Evolutionary conservation across 2,888 invertebrate genomes (phyloP), one percentile per base, ranked within the genome.

Genomic region (Aleiodes alternator): DNA sequence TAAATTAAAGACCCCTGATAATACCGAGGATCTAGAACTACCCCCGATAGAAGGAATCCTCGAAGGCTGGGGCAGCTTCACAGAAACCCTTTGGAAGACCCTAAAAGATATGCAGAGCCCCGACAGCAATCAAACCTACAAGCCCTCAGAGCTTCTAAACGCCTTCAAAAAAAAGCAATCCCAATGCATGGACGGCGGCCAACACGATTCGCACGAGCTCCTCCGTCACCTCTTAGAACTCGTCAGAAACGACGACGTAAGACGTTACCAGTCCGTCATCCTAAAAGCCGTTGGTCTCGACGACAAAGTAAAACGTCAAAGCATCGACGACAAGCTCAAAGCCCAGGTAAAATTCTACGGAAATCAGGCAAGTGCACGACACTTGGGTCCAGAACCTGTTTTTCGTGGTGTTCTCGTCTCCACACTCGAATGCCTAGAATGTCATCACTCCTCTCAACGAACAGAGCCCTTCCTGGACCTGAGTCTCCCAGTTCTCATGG

Each of bases 131-230:
- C 92, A 93, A 12, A 93, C 94, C 23, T 93, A 92, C 80, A 93
- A 91, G 29, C 95, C 95, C 0, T 89, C 92, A 31, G 92, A 92
- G 84, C 90, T 96, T 64, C 91, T 95, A 38, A 91, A 91, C 0
- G 92, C 92, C 76, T 90, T 95, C 29, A 93, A 93, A 75, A 91
- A 90, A 80, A 94, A 94, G 82, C 91, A 94, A 86, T 95, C 96
- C 0, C 95, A 97, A 87, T 98, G 98, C 89, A 95, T 95, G 70
- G 97, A 97, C 9, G 97, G 96, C 2, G 96, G 97, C 83, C 98
- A 99, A 86, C 99, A 99, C 86, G 99, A 99, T 88, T 94, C 98
- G 0, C 99, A 99, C 85, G 99, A 99, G 89, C 90, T 99, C 73
- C 91, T 99, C 16, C 91, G 98, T 72, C 96, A 97, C 90, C 90